phyloP scores from a whole-genome alignment of 1,140 invertebrate genomes.

The Colletes gigas region DNA sequence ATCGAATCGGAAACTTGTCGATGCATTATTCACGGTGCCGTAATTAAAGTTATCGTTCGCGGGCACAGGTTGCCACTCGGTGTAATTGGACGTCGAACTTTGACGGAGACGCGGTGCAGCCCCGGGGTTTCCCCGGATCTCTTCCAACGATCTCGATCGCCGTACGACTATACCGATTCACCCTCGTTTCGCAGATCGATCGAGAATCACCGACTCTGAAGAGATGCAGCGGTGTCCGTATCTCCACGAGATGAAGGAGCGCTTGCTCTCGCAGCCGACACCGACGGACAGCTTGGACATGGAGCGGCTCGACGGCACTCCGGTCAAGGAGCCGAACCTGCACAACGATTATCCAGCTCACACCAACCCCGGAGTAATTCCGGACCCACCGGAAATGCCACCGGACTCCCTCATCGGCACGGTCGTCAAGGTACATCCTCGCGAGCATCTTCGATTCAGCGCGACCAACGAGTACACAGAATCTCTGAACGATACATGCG shows the following conservation, averaged over 20 bases:
- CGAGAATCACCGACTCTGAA: conserved; percentile 74
- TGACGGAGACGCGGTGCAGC: background rate
- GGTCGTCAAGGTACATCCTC: conserved; percentile 88
- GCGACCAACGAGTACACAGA: too few species aligned
- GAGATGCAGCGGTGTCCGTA: conserved; percentile 93
- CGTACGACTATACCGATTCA: background rate
- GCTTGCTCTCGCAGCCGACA: conserved; percentile 86
- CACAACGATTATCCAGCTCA: conserved; percentile 80
- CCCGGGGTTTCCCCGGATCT: too few species aligned
- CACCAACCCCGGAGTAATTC: conserved; percentile 81
- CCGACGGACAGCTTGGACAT: conserved; percentile 81
- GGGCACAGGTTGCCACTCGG: background rate
- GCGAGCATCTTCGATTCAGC: too few species aligned
- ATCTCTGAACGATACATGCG: too few species aligned
- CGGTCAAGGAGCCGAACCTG: conserved; percentile 79
- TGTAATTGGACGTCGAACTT: background rate
- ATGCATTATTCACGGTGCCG: conserved; percentile 18
- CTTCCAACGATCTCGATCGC: too few species aligned
- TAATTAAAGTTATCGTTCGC: conserved; percentile 15
- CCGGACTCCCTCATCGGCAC: conserved; percentile 88
- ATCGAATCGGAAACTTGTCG: too few species aligned
- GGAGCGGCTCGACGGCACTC: conserved; percentile 79
- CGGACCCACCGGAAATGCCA: conserved; percentile 83
- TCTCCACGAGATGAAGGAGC: conserved; percentile 95
- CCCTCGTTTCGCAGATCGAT: conserved; percentile 68